A percentile compares a stretch with the other conserved stretches of the same genome.
Conservation (phyloP, 2,113 vertebrate species). For the Cichladusa arquata region DNA sequence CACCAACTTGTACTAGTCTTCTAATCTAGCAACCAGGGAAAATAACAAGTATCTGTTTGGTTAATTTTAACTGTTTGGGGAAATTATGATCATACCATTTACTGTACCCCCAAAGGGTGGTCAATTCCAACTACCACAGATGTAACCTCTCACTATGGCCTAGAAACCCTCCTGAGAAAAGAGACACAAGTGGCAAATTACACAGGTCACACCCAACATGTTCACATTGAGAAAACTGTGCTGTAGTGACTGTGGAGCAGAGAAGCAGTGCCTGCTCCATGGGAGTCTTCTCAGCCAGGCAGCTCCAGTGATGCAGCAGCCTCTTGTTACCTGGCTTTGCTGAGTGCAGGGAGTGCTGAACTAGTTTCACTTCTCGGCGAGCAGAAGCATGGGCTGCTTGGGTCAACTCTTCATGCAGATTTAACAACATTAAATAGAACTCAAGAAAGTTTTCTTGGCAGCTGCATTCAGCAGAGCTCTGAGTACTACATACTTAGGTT, state of each 20-base stretch:
- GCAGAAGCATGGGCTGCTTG: background rate
- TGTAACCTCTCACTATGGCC: background rate
- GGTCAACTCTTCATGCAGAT: background rate
- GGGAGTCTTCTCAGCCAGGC: background rate
- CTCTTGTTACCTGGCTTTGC: background rate
- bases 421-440: background rate
- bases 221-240: background rate
- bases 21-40: background rate
- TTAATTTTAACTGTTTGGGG: background rate
- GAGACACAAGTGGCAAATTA: background rate
- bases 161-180: background rate
- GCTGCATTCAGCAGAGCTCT: background rate
- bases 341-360: background rate
- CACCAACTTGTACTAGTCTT: background rate
- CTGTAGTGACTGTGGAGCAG: background rate
- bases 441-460: background rate
- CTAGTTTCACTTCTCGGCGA: background rate
- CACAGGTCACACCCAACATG: background rate
- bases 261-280: background rate
- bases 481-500: background rate
- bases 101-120: background rate
- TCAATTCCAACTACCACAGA: background rate
- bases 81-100: background rate
- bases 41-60: background rate
- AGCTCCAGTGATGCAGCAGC: background rate